A percentile compares a stretch with the other conserved stretches of the same genome.
phyloP scores from a whole-genome alignment of 1,140 invertebrate genomes.

The Heliconius himera region DNA sequence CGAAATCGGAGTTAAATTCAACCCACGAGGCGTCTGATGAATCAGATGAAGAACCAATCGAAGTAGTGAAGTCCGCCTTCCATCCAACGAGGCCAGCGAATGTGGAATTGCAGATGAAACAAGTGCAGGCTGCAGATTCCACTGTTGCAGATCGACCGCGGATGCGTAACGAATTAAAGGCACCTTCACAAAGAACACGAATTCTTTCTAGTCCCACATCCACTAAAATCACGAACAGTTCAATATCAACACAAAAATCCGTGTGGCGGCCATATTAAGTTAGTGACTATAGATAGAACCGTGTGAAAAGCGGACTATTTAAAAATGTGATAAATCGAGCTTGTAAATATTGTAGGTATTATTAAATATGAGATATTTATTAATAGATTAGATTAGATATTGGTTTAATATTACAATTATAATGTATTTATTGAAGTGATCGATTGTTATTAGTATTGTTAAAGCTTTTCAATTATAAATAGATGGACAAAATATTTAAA shows the following conservation, averaged over 20 bases:
- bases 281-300: slow-evolving; percentile 55
- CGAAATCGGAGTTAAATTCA: slow-evolving; percentile 83
- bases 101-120: slow-evolving; percentile 75
- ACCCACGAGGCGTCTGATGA: slow-evolving; percentile 84
- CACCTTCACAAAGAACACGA: slow-evolving; percentile 79
- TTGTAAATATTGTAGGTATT: slow-evolving; percentile 76
- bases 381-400: slow-evolving; percentile 39
- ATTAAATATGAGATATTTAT: slow-evolving; percentile 50
- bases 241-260: slow-evolving; percentile 83
- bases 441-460: slow-evolving; percentile 49
- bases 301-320: slow-evolving; percentile 49
- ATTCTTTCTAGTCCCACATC: slow-evolving; percentile 81
- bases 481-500: slow-evolving; percentile 45
- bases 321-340: slow-evolving; percentile 80
- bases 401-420: slow-evolving; percentile 30
- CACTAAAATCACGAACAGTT: slow-evolving; percentile 83
- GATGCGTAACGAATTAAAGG: slow-evolving; percentile 83
- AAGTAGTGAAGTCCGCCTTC: slow-evolving; percentile 90
- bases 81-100: slow-evolving; percentile 82
- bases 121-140: slow-evolving; percentile 82
- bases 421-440: slow-evolving; percentile 32
- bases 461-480: slow-evolving; percentile 51
- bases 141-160: slow-evolving; percentile 81
- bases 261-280: slow-evolving; percentile 90
- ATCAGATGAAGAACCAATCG: slow-evolving; percentile 86